phyloP scores from a whole-genome alignment of 2,888 invertebrate species.

The Argyresthia goedartella region DNA sequence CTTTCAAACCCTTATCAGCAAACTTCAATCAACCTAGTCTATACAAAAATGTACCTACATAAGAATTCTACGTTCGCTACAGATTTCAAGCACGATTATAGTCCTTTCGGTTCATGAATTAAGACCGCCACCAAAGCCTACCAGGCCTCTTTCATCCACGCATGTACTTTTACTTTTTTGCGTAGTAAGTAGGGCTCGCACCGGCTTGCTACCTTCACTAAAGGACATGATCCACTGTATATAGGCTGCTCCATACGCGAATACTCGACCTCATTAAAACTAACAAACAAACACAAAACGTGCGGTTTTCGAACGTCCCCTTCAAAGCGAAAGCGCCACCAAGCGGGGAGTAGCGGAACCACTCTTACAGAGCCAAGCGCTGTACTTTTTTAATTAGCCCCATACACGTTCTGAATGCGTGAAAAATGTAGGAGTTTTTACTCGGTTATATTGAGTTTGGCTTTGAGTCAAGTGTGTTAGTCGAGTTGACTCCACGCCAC shows the following conservation, averaged over 20 bases:
- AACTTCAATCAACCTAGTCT: no score
- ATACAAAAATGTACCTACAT: no score
- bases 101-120: no score
- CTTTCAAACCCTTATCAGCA: no score
- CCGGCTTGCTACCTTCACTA: conserved; percentile 7
- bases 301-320: conserved; percentile 24
- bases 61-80: no score
- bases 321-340: conserved; percentile 62
- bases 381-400: conserved; percentile 69
- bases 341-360: conserved; percentile 65
- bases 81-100: no score
- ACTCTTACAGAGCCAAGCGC: conserved; percentile 59
- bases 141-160: conserved; percentile 41
- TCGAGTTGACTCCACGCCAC: conserved; percentile 30
- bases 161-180: conserved; percentile 30
- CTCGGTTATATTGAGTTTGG: conserved; percentile 56
- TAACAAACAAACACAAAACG: conserved; percentile 49
- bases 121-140: no score
- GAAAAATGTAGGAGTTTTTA: conserved; percentile 57
- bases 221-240: background rate
- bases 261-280: conserved; percentile 65
- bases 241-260: background rate
- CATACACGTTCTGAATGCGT: conserved; percentile 57
- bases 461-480: conserved; percentile 68
- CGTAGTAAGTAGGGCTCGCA: conserved; percentile 22